Percentiles rank a stretch among this genome's conserved stretches.
Evolutionary conservation across 2,113 vertebrate species (phyloP).

Genomic region (Sminthopsis crassicaudata): DNA sequence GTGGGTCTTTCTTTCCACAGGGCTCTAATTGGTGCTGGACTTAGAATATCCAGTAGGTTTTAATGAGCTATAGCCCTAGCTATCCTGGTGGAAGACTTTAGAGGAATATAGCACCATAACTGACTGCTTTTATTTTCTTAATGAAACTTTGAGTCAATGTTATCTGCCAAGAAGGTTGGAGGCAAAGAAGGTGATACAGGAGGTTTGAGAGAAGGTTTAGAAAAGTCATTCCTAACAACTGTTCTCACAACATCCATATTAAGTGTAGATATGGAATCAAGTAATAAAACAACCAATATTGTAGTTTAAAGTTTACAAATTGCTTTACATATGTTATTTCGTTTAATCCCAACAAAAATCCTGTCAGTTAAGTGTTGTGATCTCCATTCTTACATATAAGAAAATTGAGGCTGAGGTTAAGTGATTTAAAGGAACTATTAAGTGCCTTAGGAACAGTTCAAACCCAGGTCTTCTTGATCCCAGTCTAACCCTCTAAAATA

Average conservation of each 20-base stretch:
- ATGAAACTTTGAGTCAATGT: no score
- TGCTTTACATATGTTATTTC: background rate
- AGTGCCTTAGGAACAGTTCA: background rate
- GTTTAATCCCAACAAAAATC: background rate
- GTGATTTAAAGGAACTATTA: background rate
- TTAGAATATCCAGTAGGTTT: no score
- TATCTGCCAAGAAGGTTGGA: background rate
- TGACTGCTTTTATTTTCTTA: no score
- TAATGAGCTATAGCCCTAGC: no score
- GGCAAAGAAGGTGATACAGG: background rate
- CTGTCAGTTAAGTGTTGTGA: background rate
- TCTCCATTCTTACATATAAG: constrained; percentile 27
- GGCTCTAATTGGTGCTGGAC: no score
- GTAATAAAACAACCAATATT: background rate
- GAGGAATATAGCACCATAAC: no score
- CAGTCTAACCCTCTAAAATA: background rate
- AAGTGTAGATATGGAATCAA: background rate
- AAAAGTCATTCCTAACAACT: background rate
- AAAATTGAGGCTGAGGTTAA: constrained; percentile 19
- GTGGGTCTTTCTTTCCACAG: background rate
- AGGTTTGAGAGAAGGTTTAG: background rate
- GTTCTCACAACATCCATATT: background rate
- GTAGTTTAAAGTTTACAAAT: background rate
- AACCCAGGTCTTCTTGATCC: background rate
- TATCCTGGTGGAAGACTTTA: no score